Evolutionary conservation across 1,140 invertebrate genomes (phyloP).

Genomic region (Sinella curviseta): DNA sequence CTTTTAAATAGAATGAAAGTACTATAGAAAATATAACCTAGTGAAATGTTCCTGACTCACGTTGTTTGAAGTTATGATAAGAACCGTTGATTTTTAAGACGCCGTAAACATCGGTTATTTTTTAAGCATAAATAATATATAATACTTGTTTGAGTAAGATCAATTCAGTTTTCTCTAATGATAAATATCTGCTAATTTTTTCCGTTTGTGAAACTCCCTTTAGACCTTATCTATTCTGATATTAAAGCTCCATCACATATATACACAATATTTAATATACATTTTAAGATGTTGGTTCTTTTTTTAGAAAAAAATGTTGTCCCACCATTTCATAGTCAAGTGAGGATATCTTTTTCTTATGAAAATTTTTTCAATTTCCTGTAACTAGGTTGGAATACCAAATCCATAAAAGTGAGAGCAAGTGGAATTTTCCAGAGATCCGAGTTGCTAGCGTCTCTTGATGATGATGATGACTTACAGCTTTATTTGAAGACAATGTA

Average conservation of each 20-base stretch:
- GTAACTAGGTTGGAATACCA: conserved; percentile 13
- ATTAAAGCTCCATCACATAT: no score
- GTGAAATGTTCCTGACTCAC: background rate
- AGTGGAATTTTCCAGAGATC: background rate
- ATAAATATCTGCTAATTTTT: background rate
- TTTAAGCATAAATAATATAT: background rate
- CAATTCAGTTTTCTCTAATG: background rate
- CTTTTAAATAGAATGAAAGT: background rate
- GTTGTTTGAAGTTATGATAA: no score
- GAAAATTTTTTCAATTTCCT: background rate
- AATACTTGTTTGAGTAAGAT: background rate
- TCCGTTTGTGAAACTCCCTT: background rate
- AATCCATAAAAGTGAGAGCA: conserved; percentile 5
- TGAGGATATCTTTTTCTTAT: background rate
- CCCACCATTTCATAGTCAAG: background rate
- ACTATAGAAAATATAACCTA: background rate
- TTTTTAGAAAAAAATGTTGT: background rate
- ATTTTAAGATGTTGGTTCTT: background rate
- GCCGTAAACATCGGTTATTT: conserved; percentile 2
- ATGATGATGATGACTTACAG: conserved; percentile 6
- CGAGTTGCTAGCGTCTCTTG: background rate
- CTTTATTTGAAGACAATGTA: background rate
- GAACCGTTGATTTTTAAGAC: background rate
- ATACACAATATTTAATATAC: no score
- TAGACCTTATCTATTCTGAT: background rate